These are phyloP conservation scores for Channa argus DNA, from an alignment of 2,113 vertebrate species.

Conservation along the genomic window DNA sequence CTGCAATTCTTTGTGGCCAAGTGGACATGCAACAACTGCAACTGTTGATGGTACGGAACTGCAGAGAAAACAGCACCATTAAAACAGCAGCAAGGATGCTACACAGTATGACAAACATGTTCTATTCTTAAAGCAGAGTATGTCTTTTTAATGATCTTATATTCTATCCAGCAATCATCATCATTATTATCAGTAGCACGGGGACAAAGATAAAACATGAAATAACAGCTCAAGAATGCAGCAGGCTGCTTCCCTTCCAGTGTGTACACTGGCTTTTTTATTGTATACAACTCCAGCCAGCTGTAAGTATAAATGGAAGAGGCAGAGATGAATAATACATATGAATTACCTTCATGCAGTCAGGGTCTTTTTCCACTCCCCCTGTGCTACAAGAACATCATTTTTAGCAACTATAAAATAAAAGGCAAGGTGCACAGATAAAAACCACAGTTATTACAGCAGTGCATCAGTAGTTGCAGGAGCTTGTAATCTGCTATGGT, in stretches of 20 bases:
- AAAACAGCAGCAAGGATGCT: constrained; percentile 2
- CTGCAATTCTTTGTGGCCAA: constrained; percentile 39
- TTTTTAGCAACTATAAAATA: constrained; percentile 76
- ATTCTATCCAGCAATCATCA: neutral
- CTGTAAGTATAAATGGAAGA: constrained; percentile 72
- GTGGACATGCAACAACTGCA: constrained; percentile 19
- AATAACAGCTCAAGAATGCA: constrained; percentile 35
- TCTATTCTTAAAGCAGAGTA: neutral
- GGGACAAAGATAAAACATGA: constrained; percentile 34
- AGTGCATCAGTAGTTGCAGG: constrained; percentile 18
- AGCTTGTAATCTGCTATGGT: constrained; percentile 29
- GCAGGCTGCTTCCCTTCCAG: constrained; percentile 24
- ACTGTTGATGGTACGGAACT: constrained; percentile 38
- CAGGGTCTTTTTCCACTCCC: constrained; percentile 27
- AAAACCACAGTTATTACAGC: constrained; percentile 37
- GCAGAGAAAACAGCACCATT: constrained; percentile 11
- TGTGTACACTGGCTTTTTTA: constrained; percentile 24
- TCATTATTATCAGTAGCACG: neutral
- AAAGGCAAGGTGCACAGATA: constrained; percentile 56
- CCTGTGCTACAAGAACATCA: constrained; percentile 64
- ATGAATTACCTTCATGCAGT: constrained; percentile 67
- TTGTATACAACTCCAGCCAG: constrained; percentile 57
- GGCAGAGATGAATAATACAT: constrained; percentile 78
- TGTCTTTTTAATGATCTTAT: neutral
- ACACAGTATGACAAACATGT: neutral